Conservation (phyloP, 2,797 vertebrate genomes). For the Chrysocyon brachyurus region DNA sequence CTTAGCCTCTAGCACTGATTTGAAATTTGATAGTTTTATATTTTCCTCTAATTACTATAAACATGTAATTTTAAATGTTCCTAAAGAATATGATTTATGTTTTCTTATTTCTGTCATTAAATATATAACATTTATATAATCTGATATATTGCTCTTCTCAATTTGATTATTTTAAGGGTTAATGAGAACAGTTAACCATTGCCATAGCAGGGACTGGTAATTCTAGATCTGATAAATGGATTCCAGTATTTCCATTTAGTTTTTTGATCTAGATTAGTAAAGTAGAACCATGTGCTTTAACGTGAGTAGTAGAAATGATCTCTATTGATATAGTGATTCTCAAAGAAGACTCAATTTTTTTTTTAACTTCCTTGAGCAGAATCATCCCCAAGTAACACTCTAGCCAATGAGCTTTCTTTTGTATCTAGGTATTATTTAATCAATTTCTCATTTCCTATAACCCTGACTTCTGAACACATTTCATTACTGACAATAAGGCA, state of each 20-base stretch:
- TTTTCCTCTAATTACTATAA: background rate
- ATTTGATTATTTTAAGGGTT: background rate
- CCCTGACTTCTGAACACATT: background rate
- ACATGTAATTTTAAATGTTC: conserved; percentile 29
- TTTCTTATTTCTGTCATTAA: conserved; percentile 39
- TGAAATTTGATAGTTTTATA: conserved; percentile 46
- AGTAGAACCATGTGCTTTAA: background rate
- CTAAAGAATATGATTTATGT: background rate
- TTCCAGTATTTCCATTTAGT: background rate
- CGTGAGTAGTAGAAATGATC: background rate
- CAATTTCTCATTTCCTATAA: background rate
- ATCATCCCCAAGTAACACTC: background rate
- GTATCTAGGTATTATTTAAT: background rate
- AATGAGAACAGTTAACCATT: background rate
- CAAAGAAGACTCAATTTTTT: background rate
- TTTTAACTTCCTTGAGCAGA: background rate
- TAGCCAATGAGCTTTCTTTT: background rate
- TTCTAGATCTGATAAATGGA: background rate
- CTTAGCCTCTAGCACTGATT: background rate
- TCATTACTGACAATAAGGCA: background rate
- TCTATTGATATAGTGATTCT: background rate
- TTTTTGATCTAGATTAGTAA: background rate
- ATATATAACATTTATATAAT: background rate
- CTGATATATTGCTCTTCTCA: background rate
- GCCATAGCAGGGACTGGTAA: background rate